These are phyloP conservation scores for Cheirogaleus major DNA, from an alignment of 2,797 vertebrate genomes.

Conservation along the genomic window DNA sequence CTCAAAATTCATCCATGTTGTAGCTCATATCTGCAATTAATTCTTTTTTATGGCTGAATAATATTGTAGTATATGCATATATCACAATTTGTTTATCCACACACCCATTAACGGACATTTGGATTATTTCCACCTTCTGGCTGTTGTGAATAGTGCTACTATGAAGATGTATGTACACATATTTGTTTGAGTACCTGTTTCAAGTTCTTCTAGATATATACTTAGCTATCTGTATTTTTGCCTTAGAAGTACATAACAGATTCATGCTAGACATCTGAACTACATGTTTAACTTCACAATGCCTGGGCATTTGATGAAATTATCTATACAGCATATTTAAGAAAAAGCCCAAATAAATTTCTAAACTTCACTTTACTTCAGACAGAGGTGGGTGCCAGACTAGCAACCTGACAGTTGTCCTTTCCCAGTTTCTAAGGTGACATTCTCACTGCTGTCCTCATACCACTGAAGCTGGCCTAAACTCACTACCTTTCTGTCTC, in stretches of 20 bases:
- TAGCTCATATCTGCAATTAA: fast-evolving
- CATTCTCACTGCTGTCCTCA: not conserved
- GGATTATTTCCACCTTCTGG: not conserved
- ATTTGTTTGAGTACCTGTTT: not conserved
- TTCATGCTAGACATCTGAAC: not conserved
- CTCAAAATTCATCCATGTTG: not conserved
- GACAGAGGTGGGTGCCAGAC: not conserved
- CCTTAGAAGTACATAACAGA: not conserved
- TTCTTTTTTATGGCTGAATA: not conserved
- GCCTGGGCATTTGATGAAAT: not conserved
- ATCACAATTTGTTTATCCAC: not conserved
- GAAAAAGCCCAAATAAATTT: not conserved
- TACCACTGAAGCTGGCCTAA: not conserved
- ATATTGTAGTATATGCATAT: not conserved
- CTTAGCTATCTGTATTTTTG: not conserved
- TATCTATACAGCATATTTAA: not conserved
- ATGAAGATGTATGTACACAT: not conserved
- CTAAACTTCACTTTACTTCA: not conserved
- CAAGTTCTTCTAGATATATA: not conserved
- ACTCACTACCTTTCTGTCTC: not conserved
- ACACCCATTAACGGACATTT: not conserved
- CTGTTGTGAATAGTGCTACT: not conserved
- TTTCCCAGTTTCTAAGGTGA: not conserved
- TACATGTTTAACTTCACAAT: not conserved
- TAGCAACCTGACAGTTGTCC: not conserved